Evolutionary conservation across 2,888 invertebrate species (phyloP).

Genomic region (Ptychoptera contaminata): DNA sequence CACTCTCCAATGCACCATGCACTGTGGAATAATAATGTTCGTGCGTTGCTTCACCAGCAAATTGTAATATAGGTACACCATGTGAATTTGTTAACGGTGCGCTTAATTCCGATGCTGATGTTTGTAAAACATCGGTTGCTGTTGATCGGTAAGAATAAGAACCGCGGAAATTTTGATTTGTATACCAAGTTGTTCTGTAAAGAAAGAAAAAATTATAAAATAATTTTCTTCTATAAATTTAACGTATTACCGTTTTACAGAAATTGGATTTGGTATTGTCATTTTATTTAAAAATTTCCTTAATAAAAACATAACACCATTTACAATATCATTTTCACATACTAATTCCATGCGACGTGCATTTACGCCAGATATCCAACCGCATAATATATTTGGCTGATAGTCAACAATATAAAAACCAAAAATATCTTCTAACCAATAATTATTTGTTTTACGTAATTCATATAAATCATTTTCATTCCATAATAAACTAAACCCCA

Average conservation of each 20-base stretch:
- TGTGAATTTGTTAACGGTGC: slow-evolving; percentile 31
- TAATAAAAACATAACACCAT: slow-evolving; percentile 24
- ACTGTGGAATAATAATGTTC: slow-evolving; percentile 47
- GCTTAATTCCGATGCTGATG: slow-evolving; percentile 37
- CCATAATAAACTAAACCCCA: slow-evolving; percentile 43
- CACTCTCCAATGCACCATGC: slow-evolving; percentile 60
- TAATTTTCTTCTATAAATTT: neutral
- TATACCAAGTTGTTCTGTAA: slow-evolving; percentile 46
- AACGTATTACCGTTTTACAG: slow-evolving; percentile 11
- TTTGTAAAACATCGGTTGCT: slow-evolving; percentile 37
- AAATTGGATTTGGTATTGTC: slow-evolving; percentile 22
- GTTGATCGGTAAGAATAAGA: slow-evolving; percentile 48
- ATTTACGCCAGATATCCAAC: slow-evolving; percentile 51
- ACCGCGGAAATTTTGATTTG: slow-evolving; percentile 42
- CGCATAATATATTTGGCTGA: slow-evolving; percentile 46
- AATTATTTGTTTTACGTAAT: slow-evolving; percentile 21
- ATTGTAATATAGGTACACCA: slow-evolving; percentile 38
- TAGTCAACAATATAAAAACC: slow-evolving; percentile 49
- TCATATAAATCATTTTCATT: slow-evolving; percentile 32
- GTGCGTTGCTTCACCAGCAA: slow-evolving; percentile 54
- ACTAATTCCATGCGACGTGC: slow-evolving; percentile 45
- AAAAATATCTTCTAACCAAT: slow-evolving; percentile 49
- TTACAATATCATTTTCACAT: slow-evolving; percentile 32
- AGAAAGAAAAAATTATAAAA: neutral
- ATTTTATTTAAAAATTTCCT: slow-evolving; percentile 23